Percentiles rank a stretch among this genome's conserved stretches.
Conservation (phyloP, 2,888 invertebrate species). For the Bellardia pandia region DNA sequence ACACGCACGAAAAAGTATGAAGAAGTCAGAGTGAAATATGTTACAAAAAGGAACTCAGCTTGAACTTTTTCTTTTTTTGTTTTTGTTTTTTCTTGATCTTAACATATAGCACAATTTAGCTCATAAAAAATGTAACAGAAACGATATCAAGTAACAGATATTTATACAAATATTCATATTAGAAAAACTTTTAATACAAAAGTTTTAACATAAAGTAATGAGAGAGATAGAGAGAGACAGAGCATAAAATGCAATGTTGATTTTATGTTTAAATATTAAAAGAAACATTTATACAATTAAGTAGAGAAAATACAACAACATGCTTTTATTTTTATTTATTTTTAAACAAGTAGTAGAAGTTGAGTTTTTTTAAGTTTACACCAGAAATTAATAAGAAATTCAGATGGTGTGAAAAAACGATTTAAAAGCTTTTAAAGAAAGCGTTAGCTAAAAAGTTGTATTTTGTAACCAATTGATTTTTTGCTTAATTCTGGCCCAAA, state of each 20-base stretch:
- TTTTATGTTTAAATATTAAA: conserved; percentile 8
- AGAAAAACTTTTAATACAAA: conserved; percentile 40
- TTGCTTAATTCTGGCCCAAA: background rate
- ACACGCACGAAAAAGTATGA: conserved; percentile 14
- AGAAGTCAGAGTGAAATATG: conserved; percentile 21
- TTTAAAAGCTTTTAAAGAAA: background rate
- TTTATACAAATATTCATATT: conserved; percentile 40
- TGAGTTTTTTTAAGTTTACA: background rate
- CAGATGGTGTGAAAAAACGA: background rate
- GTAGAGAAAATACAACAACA: conserved; percentile 36
- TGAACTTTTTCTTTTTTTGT: conserved; percentile 24
- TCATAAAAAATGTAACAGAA: conserved; percentile 17
- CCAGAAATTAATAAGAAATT: background rate
- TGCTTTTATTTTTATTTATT: conserved; percentile 23
- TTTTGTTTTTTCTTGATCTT: background rate
- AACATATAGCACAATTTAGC: conserved; percentile 48
- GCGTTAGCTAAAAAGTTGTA: background rate
- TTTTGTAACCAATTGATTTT: background rate
- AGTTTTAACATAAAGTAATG: background rate
- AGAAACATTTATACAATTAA: conserved; percentile 29
- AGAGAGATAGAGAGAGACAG: background rate
- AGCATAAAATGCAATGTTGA: background rate
- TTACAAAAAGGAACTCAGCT: conserved; percentile 62
- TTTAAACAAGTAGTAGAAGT: background rate
- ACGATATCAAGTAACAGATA: conserved; percentile 28